phyloP scores from a whole-genome alignment of 2,888 invertebrate genomes.

The Stomorhina lunata region DNA sequence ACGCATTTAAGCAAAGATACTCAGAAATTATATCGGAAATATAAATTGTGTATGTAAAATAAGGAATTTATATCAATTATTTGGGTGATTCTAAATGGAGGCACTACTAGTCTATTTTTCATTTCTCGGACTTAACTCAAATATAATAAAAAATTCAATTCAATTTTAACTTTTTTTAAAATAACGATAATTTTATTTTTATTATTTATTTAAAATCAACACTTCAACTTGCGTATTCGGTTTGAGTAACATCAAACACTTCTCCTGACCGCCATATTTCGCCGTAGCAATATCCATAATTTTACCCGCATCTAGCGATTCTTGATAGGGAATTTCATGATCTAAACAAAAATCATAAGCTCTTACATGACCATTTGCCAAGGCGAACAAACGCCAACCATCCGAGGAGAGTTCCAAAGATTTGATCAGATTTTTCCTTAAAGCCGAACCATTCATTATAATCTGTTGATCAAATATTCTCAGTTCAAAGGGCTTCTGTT shows the following conservation, averaged over 20 bases:
- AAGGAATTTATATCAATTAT: too few relatives aligned
- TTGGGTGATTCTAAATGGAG: too few relatives aligned
- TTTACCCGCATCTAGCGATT: not conserved
- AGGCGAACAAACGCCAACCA: slow-evolving; percentile 75
- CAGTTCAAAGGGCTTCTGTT: slow-evolving; percentile 73
- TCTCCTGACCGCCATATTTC: slow-evolving; percentile 65
- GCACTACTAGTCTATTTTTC: too few relatives aligned
- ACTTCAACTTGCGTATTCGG: slow-evolving; percentile 68
- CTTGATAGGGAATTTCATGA: slow-evolving; percentile 67
- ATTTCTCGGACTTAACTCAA: too few relatives aligned
- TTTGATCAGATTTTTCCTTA: slow-evolving; percentile 76
- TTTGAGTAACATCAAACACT: slow-evolving; percentile 69
- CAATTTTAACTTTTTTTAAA: too few relatives aligned
- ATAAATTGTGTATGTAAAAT: too few relatives aligned
- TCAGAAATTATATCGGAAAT: too few relatives aligned
- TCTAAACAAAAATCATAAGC: slow-evolving; percentile 76
- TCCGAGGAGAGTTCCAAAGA: slow-evolving; percentile 75
- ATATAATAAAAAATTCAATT: too few relatives aligned
- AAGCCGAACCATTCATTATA: slow-evolving; percentile 74
- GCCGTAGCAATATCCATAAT: slow-evolving; percentile 72
- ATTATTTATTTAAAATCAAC: slow-evolving; percentile 67
- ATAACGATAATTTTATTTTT: not conserved
- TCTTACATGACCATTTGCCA: slow-evolving; percentile 74
- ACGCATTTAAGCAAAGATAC: too few relatives aligned
- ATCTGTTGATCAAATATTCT: slow-evolving; percentile 76